Percentiles rank a stretch among this genome's conserved stretches.
Evolutionary conservation across 2,113 vertebrate genomes (phyloP).

Genomic region (Myrmophylax atrothorax): DNA sequence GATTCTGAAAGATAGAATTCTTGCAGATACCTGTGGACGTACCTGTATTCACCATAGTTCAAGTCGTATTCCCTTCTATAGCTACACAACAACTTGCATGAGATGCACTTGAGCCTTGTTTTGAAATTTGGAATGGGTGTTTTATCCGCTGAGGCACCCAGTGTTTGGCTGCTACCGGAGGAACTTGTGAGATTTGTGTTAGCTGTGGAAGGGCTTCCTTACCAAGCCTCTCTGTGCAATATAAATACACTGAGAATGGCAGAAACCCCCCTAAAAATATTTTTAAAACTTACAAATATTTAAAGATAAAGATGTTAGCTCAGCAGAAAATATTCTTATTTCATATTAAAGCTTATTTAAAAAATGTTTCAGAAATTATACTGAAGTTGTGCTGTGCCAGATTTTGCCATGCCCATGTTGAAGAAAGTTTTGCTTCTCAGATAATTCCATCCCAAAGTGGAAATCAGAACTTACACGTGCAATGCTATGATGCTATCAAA

Average conservation of each 20-base stretch:
- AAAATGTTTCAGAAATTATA: neutral
- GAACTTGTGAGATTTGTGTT: neutral
- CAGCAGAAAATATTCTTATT: neutral
- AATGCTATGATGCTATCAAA: neutral
- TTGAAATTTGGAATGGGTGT: neutral
- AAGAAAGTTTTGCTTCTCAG: neutral
- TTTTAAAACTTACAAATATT: neutral
- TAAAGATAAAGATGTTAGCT: neutral
- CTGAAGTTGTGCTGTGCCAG: neutral
- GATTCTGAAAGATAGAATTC: neutral
- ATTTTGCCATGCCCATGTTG: neutral
- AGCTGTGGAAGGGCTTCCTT: neutral
- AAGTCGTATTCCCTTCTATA: neutral
- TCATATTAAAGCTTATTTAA: neutral
- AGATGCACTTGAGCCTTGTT: neutral
- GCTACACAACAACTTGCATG: neutral
- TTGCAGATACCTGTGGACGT: neutral
- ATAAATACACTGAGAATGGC: fast-evolving
- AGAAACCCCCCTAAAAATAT: neutral
- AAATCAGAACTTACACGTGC: neutral
- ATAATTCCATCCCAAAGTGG: neutral
- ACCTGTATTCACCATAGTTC: neutral
- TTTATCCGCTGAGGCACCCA: neutral
- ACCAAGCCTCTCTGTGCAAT: neutral
- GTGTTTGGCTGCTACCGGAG: neutral